phyloP scores from a whole-genome alignment of 2,113 vertebrate genomes.

The Parus major region DNA sequence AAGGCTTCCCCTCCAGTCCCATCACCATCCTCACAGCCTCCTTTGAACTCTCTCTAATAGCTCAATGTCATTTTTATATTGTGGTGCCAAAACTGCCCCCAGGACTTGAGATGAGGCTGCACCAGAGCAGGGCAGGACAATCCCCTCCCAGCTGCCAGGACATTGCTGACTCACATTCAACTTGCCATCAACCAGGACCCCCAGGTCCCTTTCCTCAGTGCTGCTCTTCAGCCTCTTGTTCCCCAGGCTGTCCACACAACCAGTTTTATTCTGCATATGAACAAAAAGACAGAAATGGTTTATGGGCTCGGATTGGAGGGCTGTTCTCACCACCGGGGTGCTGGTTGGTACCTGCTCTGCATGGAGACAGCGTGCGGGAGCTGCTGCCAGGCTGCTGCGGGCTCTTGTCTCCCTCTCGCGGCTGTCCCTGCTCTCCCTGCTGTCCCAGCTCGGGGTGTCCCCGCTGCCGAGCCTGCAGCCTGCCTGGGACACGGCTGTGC shows the following conservation, averaged over 20 bases:
- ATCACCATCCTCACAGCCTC: too few relatives aligned
- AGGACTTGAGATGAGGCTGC: background rate
- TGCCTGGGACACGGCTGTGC: rapidly evolving
- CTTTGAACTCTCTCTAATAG: background rate
- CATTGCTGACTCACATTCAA: background rate
- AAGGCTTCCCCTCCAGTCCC: background rate
- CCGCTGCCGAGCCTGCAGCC: rapidly evolving
- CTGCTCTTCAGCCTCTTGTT: background rate
- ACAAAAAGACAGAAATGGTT: background rate
- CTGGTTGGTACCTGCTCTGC: rapidly evolving
- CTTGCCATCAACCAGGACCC: background rate
- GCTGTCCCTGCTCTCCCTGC: background rate
- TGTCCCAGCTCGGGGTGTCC: background rate
- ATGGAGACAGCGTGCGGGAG: rapidly evolving
- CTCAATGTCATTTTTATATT: background rate
- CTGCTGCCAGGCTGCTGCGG: background rate
- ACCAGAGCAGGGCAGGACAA: background rate
- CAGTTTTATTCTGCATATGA: background rate
- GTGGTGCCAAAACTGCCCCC: background rate
- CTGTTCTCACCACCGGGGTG: too few relatives aligned
- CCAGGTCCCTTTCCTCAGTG: background rate
- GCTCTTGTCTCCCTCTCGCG: conserved; percentile 56
- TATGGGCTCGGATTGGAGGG: too few relatives aligned
- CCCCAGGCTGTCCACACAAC: background rate
- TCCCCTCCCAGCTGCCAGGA: background rate